phyloP scores from a whole-genome alignment of 2,113 vertebrate species.

The Tylochromis polylepis region DNA sequence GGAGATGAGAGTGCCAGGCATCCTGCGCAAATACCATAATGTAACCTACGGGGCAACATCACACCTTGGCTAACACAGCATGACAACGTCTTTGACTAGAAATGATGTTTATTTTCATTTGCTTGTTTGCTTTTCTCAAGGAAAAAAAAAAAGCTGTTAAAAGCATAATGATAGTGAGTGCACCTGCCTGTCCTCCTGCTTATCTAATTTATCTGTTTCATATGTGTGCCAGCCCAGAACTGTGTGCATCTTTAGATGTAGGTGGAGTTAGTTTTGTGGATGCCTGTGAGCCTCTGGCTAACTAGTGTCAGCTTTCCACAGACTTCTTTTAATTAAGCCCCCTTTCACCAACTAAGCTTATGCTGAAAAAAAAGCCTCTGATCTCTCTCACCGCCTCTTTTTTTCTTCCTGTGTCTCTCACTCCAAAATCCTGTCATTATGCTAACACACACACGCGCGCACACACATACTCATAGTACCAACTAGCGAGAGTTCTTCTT shows the following conservation, averaged over 20 bases:
- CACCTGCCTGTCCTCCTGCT: not conserved
- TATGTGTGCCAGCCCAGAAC: not conserved
- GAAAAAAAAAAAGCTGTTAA: not conserved
- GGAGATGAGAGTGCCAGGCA: not conserved
- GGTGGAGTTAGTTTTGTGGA: not conserved
- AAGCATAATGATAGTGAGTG: not conserved
- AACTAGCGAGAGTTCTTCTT: not conserved
- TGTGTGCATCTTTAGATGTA: not conserved
- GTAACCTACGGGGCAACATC: conserved; percentile 10
- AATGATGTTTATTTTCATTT: not conserved
- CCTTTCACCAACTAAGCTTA: not conserved
- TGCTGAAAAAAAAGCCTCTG: not conserved
- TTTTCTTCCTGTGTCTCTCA: not conserved
- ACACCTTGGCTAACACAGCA: not conserved
- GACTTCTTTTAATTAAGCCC: conserved; percentile 31
- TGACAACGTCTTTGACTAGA: not conserved
- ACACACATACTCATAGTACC: not conserved
- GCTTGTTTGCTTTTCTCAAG: not conserved
- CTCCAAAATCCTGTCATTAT: not conserved
- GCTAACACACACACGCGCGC: not conserved
- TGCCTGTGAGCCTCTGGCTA: not conserved
- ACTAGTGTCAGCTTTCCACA: conserved; percentile 7
- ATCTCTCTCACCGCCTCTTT: not conserved
- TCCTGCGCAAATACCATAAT: not conserved
- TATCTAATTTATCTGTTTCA: not conserved